Base-by-base conservation (phyloP, 2,113 vertebrate genomes). In the Podocnemis expansa region DNA sequence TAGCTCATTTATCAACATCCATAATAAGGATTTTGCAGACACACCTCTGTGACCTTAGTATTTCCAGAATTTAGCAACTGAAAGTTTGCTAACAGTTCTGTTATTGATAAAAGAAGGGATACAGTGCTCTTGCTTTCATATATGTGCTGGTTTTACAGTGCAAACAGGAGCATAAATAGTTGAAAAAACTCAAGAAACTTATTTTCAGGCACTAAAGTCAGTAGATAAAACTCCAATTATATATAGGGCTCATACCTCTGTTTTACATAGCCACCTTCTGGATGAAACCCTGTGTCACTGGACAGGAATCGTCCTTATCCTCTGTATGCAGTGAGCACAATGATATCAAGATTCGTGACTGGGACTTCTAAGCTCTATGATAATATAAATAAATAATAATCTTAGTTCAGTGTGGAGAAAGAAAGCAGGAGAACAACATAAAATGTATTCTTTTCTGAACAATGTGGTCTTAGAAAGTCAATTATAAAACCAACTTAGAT, bases 171-270 rank as follows among this genome's bases (percentile, higher is more conserved):
- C 88, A 85, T 89, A 85, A 92, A 82, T 83, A 19, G 43, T 52
- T 80, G 38, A 31, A 89, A 91, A 63, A 38, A 29, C 4, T 3
- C 38, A 87, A 51, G 56, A 93, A 75, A n/a, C 21, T 38, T 76
- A 11, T 95, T 95, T 95, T 41, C 80, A 96, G 78, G 60, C 10
- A 87, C 85, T 87, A 63, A 41, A 84, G 85, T 22, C 27, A 55
- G 29, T 86, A 87, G 31, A 54, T 47, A 45, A 87, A 52, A 56
- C 24, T 82, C 82, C 38, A n/a, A 94, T 45, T 10, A 80, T 0
- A 0, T 27, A n/a, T 38, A 80, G 54, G 78, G 51, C 84, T 95
- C 95, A 81, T 2, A 1, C 31, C 52, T 88, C 22, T 14, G 54
- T 92, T 89, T 85, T 22, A 70, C 10, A 41, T 2, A 75, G 95